These are phyloP conservation scores for Parnassius orleans DNA, from an alignment of 2,888 invertebrate species.

Conservation along the genomic window DNA sequence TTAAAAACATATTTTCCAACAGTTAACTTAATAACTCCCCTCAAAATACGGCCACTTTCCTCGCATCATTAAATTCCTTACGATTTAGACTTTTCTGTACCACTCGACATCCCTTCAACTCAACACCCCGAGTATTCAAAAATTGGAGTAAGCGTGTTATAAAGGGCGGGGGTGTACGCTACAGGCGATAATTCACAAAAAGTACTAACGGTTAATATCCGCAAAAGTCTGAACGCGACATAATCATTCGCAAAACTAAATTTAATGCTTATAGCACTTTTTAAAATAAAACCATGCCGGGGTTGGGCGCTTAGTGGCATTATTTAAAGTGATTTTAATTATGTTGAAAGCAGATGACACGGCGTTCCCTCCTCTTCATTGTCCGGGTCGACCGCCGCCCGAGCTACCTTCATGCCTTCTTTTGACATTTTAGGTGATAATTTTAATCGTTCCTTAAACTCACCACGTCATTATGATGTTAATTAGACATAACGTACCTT, in stretches of 20 bases:
- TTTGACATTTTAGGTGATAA: slow-evolving; percentile 47
- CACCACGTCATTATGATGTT: not conserved
- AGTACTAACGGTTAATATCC: slow-evolving; percentile 74
- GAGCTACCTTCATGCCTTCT: slow-evolving; percentile 29
- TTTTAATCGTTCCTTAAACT: slow-evolving; percentile 29
- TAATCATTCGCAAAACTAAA: slow-evolving; percentile 79
- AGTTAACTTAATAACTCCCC: slow-evolving; percentile 31
- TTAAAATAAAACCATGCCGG: slow-evolving; percentile 74
- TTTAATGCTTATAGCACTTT: slow-evolving; percentile 80
- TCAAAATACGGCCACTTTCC: slow-evolving; percentile 38
- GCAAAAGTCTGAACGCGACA: slow-evolving; percentile 70
- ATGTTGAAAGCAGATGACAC: slow-evolving; percentile 81
- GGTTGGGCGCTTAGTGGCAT: slow-evolving; percentile 74
- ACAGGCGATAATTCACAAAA: slow-evolving; percentile 77
- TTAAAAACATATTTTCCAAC: slow-evolving; percentile 30
- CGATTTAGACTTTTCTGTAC: slow-evolving; percentile 35
- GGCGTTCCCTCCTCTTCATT: slow-evolving; percentile 76
- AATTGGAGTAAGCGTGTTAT: slow-evolving; percentile 68
- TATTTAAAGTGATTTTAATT: slow-evolving; percentile 81
- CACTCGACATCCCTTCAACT: slow-evolving; percentile 40
- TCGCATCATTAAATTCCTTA: slow-evolving; percentile 40
- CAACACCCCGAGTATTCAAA: slow-evolving; percentile 57
- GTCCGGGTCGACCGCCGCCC: slow-evolving; percentile 42
- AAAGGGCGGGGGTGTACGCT: slow-evolving; percentile 67
- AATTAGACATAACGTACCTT: not conserved